Base-by-base conservation (phyloP, 1,140 invertebrate genomes). In the Lepidurus packardi region DNA sequence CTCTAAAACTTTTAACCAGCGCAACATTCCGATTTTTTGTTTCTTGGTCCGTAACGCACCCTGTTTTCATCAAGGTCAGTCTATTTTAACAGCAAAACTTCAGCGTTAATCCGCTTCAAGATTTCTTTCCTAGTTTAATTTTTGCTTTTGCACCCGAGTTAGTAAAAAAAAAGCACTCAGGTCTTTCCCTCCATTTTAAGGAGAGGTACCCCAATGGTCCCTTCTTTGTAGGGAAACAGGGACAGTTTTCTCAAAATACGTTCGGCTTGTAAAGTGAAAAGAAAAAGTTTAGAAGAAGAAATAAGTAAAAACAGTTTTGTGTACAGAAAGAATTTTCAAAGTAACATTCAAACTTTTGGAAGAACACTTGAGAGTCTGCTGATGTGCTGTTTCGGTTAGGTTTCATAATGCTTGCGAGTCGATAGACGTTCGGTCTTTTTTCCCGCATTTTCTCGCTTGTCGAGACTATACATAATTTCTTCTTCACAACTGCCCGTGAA, bases 181-280 rank as follows among this genome's bases (percentile, higher is more conserved):
- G 53, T 65, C 53, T 65, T 9, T 65, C 53, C 53, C 53, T 65
- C 53, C 53, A 65, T 65, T 65, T 65, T 65, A 65, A 65, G 53
- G 53, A 65, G 53, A 65, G 53, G 13, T 65, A 65, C 53, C 53
- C 53, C 53, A 65, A n/a, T 65, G 53, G 21, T 65, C 53, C 53
- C 53, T 65, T 65, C 53, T n/a, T 65, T 21, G 13, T 65, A 65
- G 21, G 1, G 21, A 65, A 65, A 65, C 13, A n/a, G 21, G 53
- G 53, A 21, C 53, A 65, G n/a, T 65, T 65, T 65, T 65, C 53
- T 65, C 13, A 21, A 65, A 21, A 65, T 65, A 21, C 53, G 53
- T 65, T 21, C 53, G 53, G 16, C 53, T 13, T 65, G 53, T 65
- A 65, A 65, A 65, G 21, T 65, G 21, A 21, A 65, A 8, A 11